These are phyloP conservation scores for Aplocera efformata DNA, from an alignment of 2,888 invertebrate species.

Conservation along the genomic window DNA sequence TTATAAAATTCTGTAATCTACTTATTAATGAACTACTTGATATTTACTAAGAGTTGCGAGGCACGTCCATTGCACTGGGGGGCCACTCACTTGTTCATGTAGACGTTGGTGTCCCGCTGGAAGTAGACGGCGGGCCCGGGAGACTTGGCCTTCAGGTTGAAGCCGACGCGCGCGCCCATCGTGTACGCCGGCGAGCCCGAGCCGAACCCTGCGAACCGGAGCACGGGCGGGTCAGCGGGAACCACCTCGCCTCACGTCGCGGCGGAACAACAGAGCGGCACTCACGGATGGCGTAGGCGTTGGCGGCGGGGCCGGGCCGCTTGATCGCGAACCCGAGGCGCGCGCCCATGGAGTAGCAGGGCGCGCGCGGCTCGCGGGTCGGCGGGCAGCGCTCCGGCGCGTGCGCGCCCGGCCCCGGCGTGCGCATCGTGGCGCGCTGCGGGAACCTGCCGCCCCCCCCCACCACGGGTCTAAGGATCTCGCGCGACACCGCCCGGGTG, in stretches of 20 bases:
- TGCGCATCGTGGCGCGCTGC: constrained; percentile 41
- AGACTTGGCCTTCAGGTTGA: constrained; percentile 47
- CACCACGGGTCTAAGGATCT: no score
- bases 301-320: constrained; percentile 81
- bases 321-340: constrained; percentile 64
- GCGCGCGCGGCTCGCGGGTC: constrained; percentile 75
- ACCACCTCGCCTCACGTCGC: neutral
- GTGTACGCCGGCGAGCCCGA: constrained; percentile 72
- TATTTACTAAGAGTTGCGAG: no score
- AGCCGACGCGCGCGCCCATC: constrained; percentile 63
- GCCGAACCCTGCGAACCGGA: constrained; percentile 40
- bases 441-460: constrained; percentile 38
- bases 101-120: constrained; percentile 61
- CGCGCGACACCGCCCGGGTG: no score
- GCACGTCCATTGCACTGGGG: no score
- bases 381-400: constrained; percentile 80
- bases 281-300: constrained; percentile 72
- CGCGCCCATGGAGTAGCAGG: constrained; percentile 79
- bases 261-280: constrained; percentile 1
- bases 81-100: constrained; percentile 52
- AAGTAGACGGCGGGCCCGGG: constrained; percentile 80
- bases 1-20: no score
- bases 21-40: no score
- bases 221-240: neutral
- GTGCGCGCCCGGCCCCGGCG: constrained; percentile 84